Conservation (phyloP, 2,888 invertebrate species). For the Apeira syringaria region DNA sequence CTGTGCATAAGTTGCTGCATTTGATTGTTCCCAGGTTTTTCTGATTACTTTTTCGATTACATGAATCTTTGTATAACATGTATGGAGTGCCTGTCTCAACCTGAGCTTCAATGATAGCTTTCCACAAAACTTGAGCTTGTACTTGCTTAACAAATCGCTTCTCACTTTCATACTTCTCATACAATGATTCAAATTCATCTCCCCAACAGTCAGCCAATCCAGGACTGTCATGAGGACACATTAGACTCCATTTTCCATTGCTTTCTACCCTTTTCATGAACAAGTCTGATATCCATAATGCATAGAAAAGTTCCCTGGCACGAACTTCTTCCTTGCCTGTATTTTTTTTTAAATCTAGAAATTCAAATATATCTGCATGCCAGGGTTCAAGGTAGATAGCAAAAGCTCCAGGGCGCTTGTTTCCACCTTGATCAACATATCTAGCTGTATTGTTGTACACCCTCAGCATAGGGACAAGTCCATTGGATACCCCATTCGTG, state of each 20-base stretch:
- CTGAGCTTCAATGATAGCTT: slow-evolving; percentile 96
- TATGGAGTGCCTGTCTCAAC: slow-evolving; percentile 99
- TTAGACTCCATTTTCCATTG: slow-evolving; percentile 95
- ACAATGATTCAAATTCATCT: slow-evolving; percentile 95
- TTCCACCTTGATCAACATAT: slow-evolving; percentile 99
- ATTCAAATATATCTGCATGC: slow-evolving; percentile 99
- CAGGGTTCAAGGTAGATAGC: slow-evolving; percentile 99
- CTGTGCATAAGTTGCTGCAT: slow-evolving; percentile 98
- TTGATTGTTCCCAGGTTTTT: slow-evolving; percentile 99
- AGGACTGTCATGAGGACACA: slow-evolving; percentile 98
- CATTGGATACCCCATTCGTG: slow-evolving; percentile 97
- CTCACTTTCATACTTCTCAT: slow-evolving; percentile 93
- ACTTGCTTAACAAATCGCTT: slow-evolving; percentile 87
- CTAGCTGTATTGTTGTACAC: slow-evolving; percentile 98
- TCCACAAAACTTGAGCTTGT: slow-evolving; percentile 95
- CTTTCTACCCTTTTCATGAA: slow-evolving; percentile 97
- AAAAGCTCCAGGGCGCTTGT: slow-evolving; percentile 98
- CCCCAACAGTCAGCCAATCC: slow-evolving; percentile 97
- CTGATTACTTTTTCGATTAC: slow-evolving; percentile 98
- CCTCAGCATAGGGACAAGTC: slow-evolving; percentile 96
- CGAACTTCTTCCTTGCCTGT: slow-evolving; percentile 97
- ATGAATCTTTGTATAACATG: slow-evolving; percentile 98
- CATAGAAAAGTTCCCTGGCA: slow-evolving; percentile 98
- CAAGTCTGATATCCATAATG: slow-evolving; percentile 98
- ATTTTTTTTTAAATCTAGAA: slow-evolving; percentile 97